These are phyloP conservation scores for Anoura caudifer DNA, from an alignment of 2,113 vertebrate species.

Conservation along the genomic window DNA sequence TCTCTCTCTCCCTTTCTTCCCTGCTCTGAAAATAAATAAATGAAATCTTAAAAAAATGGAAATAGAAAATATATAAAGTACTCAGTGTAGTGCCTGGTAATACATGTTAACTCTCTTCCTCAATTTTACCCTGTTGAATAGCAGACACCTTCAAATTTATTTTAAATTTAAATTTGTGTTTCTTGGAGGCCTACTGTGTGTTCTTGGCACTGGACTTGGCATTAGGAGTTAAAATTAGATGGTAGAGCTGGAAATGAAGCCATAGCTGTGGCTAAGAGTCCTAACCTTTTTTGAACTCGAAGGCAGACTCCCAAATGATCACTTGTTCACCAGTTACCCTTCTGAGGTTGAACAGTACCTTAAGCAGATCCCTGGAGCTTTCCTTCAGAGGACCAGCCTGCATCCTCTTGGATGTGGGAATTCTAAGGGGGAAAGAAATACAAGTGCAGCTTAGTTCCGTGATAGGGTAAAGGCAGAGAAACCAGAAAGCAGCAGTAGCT, in stretches of 20 bases:
- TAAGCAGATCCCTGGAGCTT: background rate
- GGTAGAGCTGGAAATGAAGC: slow-evolving; percentile 22
- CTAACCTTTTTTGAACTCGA: background rate
- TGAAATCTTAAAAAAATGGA: too few relatives aligned
- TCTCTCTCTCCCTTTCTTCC: too few relatives aligned
- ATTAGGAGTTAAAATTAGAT: background rate
- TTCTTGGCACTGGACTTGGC: background rate
- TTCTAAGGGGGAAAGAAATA: background rate
- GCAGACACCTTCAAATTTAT: background rate
- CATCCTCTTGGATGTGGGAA: background rate
- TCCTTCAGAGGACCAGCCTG: background rate
- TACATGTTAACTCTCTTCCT: slow-evolving; percentile 1
- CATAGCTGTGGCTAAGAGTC: background rate
- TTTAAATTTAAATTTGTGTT: slow-evolving; percentile 34
- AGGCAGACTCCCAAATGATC: background rate
- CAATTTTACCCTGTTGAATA: background rate
- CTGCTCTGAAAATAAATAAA: too few relatives aligned
- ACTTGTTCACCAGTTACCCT: background rate
- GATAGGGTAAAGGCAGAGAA: background rate
- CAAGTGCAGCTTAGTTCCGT: background rate
- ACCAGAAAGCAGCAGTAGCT: background rate
- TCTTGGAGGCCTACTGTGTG: background rate
- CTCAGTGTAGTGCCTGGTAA: background rate
- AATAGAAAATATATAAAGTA: background rate
- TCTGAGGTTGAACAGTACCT: background rate